Percentiles rank a stretch among this genome's conserved stretches.
These are phyloP conservation scores for Oxyruncus cristatus DNA, from an alignment of 2,113 vertebrate species.

Conservation along the genomic window DNA sequence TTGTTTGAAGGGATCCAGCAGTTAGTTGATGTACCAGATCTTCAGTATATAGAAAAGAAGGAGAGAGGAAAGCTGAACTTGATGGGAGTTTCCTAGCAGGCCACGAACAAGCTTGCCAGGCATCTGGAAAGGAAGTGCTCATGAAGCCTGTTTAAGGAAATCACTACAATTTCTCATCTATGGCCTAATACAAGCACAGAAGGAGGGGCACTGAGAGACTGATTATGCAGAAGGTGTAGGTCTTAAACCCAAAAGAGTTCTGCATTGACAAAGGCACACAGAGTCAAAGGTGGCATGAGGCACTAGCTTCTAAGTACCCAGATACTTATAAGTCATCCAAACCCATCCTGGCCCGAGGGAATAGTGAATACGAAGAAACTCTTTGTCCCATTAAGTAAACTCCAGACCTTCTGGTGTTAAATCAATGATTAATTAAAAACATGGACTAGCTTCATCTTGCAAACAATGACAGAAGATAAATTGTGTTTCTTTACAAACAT, in stretches of 20 bases:
- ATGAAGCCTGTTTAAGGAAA: conserved; percentile 25
- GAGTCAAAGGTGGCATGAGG: not conserved
- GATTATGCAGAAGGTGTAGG: not conserved
- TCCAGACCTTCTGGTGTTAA: not conserved
- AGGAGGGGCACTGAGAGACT: not conserved
- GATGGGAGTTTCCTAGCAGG: conserved; percentile 51
- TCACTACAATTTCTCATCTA: not conserved
- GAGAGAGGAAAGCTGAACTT: conserved; percentile 50
- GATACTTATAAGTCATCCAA: not conserved
- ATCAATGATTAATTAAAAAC: conserved; percentile 19
- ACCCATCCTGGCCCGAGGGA: not conserved
- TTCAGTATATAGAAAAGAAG: conserved; percentile 23
- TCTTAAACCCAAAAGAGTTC: not conserved
- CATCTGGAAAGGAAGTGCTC: conserved; percentile 5
- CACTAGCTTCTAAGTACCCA: not conserved
- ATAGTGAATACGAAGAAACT: not conserved
- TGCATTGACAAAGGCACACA: not conserved
- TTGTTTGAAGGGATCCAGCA: conserved; percentile 38
- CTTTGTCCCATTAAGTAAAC: not conserved
- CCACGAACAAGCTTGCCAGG: conserved; percentile 37
- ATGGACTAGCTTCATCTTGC: not conserved
- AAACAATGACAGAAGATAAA: not conserved
- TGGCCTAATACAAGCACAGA: not conserved
- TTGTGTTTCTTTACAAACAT: not conserved
- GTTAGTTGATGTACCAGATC: conserved; percentile 41